Evolutionary conservation across 2,888 invertebrate species (phyloP).

Genomic region (Cheilosia pagana): DNA sequence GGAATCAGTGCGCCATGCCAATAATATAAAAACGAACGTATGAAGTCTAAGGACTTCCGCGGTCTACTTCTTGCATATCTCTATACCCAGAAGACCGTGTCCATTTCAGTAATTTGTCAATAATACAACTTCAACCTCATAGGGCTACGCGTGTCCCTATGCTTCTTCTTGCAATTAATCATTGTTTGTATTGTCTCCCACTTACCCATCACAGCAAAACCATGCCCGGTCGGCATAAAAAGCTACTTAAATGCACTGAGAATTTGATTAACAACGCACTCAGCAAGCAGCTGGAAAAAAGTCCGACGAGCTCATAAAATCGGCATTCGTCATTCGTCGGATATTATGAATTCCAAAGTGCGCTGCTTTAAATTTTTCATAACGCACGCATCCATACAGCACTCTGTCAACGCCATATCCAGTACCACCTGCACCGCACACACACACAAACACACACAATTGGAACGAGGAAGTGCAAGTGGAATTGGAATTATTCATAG

Average conservation of each 20-base stretch:
- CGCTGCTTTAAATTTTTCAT: constrained; percentile 23
- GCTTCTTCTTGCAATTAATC: too few species aligned
- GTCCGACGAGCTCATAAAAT: constrained; percentile 31
- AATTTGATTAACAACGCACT: constrained; percentile 54
- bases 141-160: too few species aligned
- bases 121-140: not conserved
- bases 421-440: not conserved
- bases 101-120: not conserved
- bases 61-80: too few species aligned
- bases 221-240: not conserved
- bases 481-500: constrained; percentile 81
- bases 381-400: constrained; percentile 22
- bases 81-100: too few species aligned
- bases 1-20: too few species aligned
- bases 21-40: too few species aligned
- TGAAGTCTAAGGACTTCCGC: too few species aligned
- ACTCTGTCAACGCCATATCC: constrained; percentile 13
- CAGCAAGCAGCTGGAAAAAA: constrained; percentile 41
- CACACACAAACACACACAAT: not conserved
- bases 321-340: constrained; percentile 39
- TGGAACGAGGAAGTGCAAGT: constrained; percentile 57
- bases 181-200: too few species aligned
- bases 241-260: constrained; percentile 56
- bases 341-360: constrained; percentile 57
- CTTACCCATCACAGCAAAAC: not conserved